Base-by-base conservation (phyloP, 53 echinoderm and acorn worm genomes). In the Patiria pectinifera region DNA sequence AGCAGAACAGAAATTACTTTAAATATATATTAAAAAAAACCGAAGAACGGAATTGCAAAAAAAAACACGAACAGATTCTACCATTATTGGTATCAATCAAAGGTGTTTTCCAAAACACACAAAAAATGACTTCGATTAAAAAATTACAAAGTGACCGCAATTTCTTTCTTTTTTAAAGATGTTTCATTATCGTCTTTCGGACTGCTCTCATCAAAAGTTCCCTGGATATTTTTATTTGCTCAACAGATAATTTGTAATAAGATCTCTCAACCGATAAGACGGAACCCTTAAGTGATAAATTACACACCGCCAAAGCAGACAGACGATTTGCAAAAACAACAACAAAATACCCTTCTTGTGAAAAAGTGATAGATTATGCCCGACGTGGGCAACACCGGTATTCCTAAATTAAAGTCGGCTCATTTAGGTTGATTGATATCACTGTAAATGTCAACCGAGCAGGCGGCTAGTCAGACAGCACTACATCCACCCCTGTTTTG, bases 351-450 rank as follows among this genome's bases (percentile, higher is more conserved):
- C 10, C 23, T 82, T 18, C 11, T n/a, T 5, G 21, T 19, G 4
- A 53, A 22, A 10, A 23, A n/a, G 21, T 82, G 82, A 82, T 82
- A 59, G 45, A 82, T 82, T 82, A 58, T 58, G 7, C 47, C 23
- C 43, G 25, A 24, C 45, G 44, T 23, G 6, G 46, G 23, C 49
- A 49, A 86, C 86, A 14, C 16, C 2, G 86, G 75, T 22, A 86
- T 86, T 24, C 45, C 86, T 49, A 35, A 74, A 86, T 86, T 86
- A 72, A 71, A 71, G 18, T 22, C 49, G 35, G 86, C 24, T n/a
- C 26, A 21, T 44, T 74, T 48, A 22, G 25, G 53, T 15, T 72
- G 86, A 86, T 86, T 47, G 71, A 86, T 86, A 86, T 24, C 48
- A 48, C 46, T 47, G 48, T 74, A 86, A 74, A 66, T 45, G 63